phyloP scores from a whole-genome alignment of 2,113 vertebrate genomes.

The Pithys albifrons region DNA sequence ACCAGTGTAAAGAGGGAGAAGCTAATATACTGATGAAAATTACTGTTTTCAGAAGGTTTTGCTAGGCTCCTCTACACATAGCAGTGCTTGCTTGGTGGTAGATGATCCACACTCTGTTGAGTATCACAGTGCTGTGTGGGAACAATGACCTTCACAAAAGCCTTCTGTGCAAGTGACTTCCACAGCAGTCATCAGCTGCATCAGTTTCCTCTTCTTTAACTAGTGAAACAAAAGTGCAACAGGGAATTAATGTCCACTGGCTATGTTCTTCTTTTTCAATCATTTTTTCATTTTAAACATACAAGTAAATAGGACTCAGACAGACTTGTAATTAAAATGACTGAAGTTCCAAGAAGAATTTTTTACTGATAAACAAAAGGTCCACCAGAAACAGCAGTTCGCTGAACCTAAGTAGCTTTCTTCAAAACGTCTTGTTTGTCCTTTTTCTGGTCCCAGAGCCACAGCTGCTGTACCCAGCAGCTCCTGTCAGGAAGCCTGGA shows the following conservation, averaged over 20 bases:
- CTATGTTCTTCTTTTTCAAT: neutral
- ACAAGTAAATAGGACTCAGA: neutral
- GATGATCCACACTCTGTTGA: neutral
- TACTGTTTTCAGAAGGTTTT: neutral
- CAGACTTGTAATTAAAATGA: neutral
- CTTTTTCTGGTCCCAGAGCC: neutral
- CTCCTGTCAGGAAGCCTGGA: neutral
- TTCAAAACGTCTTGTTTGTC: neutral
- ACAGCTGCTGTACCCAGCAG: neutral
- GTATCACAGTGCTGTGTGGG: fast-evolving
- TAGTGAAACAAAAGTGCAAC: neutral
- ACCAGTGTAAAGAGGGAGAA: neutral
- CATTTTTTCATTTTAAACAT: neutral
- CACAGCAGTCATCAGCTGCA: neutral
- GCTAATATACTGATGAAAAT: neutral
- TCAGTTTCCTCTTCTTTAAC: neutral
- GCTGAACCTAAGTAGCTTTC: neutral
- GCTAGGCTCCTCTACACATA: neutral
- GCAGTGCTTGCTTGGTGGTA: fast-evolving
- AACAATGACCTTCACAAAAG: neutral
- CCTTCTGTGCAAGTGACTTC: neutral
- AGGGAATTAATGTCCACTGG: neutral
- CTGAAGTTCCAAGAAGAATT: neutral
- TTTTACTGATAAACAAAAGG: neutral
- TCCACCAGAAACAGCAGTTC: neutral